Evolutionary conservation across 2,113 vertebrate species (phyloP).

Genomic region (Vimba vimba): DNA sequence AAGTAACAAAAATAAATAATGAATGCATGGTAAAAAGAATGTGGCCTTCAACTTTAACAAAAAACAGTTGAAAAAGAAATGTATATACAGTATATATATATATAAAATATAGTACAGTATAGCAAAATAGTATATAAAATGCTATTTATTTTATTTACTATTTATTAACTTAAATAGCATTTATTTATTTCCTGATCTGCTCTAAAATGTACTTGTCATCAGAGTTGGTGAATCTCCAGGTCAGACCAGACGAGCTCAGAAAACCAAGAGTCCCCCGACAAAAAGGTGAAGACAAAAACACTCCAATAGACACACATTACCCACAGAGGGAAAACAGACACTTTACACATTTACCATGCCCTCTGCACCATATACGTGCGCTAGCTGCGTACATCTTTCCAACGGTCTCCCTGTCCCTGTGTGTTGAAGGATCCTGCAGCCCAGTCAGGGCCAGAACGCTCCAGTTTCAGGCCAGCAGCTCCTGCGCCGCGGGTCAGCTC

Average conservation of each 20-base stretch:
- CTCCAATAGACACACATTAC: background rate
- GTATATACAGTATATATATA: no score
- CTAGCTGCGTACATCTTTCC: background rate
- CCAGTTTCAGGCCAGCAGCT: slow-evolving; percentile 77
- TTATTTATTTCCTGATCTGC: background rate
- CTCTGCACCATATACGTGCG: background rate
- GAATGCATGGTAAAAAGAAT: no score
- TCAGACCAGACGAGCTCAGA: slow-evolving; percentile 69
- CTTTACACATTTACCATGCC: background rate
- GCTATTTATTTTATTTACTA: background rate
- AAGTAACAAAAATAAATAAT: no score
- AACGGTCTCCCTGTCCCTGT: background rate
- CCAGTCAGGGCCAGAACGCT: slow-evolving; percentile 90
- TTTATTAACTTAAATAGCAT: background rate
- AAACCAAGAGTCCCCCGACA: slow-evolving; percentile 74
- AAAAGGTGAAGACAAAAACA: slow-evolving; percentile 65
- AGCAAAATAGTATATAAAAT: no score
- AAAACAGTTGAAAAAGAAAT: no score
- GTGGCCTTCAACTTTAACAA: no score
- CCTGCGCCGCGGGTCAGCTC: slow-evolving; percentile 88
- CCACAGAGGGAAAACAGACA: background rate
- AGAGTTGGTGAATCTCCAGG: slow-evolving; percentile 71
- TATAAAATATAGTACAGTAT: no score
- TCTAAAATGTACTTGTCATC: slow-evolving; percentile 29
- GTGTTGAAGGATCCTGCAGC: slow-evolving; percentile 82